Evolutionary conservation across 2,797 vertebrate genomes (phyloP).

Genomic region (Vipera latastei): DNA sequence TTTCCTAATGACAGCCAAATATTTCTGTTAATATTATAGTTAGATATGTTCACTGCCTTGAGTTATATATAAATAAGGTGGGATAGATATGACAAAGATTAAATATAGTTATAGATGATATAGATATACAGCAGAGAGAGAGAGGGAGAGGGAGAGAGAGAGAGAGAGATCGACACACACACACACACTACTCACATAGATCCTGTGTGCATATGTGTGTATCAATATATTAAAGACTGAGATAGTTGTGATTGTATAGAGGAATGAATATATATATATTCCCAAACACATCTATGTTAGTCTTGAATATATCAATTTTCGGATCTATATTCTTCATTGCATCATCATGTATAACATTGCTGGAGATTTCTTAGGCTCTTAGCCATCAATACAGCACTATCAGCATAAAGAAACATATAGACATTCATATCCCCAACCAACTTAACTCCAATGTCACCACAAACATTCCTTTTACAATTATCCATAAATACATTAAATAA

Average conservation of each 20-base stretch:
- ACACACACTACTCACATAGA: background rate
- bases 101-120: background rate
- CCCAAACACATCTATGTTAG: background rate
- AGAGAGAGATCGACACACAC: background rate
- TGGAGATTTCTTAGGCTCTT: background rate
- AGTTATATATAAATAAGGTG: background rate
- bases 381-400: background rate
- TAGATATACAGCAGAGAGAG: background rate
- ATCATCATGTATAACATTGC: background rate
- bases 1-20: background rate
- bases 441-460: background rate
- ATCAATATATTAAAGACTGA: background rate
- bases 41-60: background rate
- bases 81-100: background rate
- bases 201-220: background rate
- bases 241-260: too few relatives aligned
- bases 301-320: background rate
- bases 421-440: background rate
- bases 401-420: background rate
- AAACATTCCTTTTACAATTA: background rate
- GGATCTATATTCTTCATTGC: background rate
- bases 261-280: background rate
- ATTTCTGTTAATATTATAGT: background rate
- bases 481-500: background rate
- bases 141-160: background rate